A percentile compares a stretch with the other conserved stretches of the same genome.
phyloP scores from a whole-genome alignment of 2,888 invertebrate species.

The Cantharis lateralis region DNA sequence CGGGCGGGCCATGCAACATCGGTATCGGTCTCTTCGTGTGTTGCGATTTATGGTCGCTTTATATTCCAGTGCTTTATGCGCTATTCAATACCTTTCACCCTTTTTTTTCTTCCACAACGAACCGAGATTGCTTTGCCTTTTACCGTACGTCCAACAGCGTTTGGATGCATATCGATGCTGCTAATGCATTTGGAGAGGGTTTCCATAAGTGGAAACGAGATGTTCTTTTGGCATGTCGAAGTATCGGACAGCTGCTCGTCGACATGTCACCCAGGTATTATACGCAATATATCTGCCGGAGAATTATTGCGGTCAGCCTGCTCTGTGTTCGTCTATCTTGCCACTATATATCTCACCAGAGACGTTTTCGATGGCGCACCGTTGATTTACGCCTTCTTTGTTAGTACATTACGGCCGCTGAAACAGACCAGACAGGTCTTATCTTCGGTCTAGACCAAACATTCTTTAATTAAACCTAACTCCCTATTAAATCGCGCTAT shows the following conservation, averaged over 20 bases:
- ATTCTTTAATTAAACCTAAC: constrained; percentile 45
- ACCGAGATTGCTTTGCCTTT: background rate
- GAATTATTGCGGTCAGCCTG: constrained; percentile 49
- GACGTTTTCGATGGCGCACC: constrained; percentile 45
- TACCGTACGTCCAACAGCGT: background rate
- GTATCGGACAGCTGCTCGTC: constrained; percentile 36
- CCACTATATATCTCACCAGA: constrained; percentile 45
- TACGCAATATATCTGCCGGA: constrained; percentile 47
- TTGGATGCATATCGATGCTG: background rate
- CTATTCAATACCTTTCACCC: constrained; percentile 11
- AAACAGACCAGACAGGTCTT: constrained; percentile 39
- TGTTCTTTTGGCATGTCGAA: constrained; percentile 25
- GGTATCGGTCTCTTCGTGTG: constrained; percentile 31
- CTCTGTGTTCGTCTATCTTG: constrained; percentile 41
- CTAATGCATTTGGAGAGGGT: constrained; percentile 3
- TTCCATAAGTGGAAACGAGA: constrained; percentile 15
- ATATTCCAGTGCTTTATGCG: constrained; percentile 38
- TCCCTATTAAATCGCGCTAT: constrained; percentile 38
- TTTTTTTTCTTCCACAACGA: background rate
- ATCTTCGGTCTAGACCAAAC: constrained; percentile 42
- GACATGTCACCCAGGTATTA: constrained; percentile 46
- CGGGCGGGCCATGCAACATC: constrained; percentile 36
- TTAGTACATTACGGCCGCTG: constrained; percentile 43
- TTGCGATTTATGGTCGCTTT: constrained; percentile 37
- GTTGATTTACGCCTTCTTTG: constrained; percentile 48